phyloP scores from a whole-genome alignment of 2,888 invertebrate genomes.

The Clusia tigrina region DNA sequence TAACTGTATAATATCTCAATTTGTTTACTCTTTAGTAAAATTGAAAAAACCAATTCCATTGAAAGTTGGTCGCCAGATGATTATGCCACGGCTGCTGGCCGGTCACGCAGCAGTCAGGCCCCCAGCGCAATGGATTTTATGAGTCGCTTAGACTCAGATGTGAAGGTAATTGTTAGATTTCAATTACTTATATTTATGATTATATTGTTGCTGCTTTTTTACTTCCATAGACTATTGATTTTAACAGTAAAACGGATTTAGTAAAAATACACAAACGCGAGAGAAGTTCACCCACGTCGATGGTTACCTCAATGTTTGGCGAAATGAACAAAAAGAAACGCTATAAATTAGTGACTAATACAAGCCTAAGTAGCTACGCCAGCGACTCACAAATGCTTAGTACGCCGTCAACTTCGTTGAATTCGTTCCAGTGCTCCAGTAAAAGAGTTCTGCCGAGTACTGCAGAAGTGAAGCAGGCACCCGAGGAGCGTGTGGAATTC shows the following conservation, averaged over 20 bases:
- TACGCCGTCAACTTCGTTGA: not conserved
- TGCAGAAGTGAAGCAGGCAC: slow-evolving; percentile 38
- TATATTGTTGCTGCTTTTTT: no score
- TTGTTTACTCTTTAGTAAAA: slow-evolving; percentile 63
- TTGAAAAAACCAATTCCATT: slow-evolving; percentile 59
- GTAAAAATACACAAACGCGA: slow-evolving; percentile 69
- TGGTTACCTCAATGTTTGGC: slow-evolving; percentile 22
- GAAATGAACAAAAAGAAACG: slow-evolving; percentile 48
- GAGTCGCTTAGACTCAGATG: slow-evolving; percentile 66
- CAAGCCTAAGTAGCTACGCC: slow-evolving; percentile 20
- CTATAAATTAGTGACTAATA: slow-evolving; percentile 49
- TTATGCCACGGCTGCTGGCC: slow-evolving; percentile 53
- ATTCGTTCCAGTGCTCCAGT: slow-evolving; percentile 20
- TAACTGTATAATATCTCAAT: not conserved
- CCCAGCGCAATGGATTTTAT: slow-evolving; percentile 69
- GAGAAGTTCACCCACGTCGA: slow-evolving; percentile 56
- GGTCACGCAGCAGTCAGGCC: slow-evolving; percentile 48
- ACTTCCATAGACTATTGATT: slow-evolving; percentile 58
- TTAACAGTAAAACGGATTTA: slow-evolving; percentile 54
- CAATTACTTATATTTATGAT: no score
- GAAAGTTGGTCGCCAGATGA: slow-evolving; percentile 58
- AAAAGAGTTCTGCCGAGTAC: slow-evolving; percentile 2
- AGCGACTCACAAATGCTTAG: not conserved
- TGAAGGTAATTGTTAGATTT: slow-evolving; percentile 39
- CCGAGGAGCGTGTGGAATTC: slow-evolving; percentile 64